Evolutionary conservation across 2,113 vertebrate genomes (phyloP), one percentile per base, ranked within the genome.

Genomic region (Crypturellus undulatus): DNA sequence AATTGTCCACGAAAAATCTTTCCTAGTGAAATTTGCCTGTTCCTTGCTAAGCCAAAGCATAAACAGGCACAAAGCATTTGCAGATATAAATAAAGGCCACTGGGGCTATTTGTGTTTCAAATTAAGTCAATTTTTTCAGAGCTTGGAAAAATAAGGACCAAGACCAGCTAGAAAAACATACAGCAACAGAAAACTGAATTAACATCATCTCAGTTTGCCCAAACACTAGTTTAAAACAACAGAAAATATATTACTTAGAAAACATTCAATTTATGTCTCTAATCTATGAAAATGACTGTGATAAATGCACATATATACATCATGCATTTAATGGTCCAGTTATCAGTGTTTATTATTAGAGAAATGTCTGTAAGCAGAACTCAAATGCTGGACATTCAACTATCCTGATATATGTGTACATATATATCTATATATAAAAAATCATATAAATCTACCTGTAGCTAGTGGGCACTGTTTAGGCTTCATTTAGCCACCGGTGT

Each of bases 241-340:
- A 4, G 8, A 34, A 63, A 76, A 89, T 49, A 2, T 15, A 73
- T 28, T 40, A 32, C 10, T 73, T 64, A 49, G 15, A 71, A 87
- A 6, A 62, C 11, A 34, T 36, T 43, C 49, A 56, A 70, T 26
- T 24, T 42, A 24, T 17, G 22, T 9, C 10, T 9, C 21, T 5
- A 10, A 21, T 24, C 77, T 15, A 58, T 0, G 6, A 81, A 82
- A 90, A 71, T 2, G 0, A 20, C 32, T 24, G 3, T 2, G 14
- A 62, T 6, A 58, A 56, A 17, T 24, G 56, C 30, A 2, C 1
- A 2, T 20, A 25, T 1, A 2, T 1, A 3, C 15, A 25, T 1
- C 6, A 45, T 32, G 45, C 10, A 67, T 26, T 76, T n/a, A 72
- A 77, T 17, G 17, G 18, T 40, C 12, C 34, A 12, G 5, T 2